Conservation (phyloP, 2,888 invertebrate genomes). For the Timema cristinae region DNA sequence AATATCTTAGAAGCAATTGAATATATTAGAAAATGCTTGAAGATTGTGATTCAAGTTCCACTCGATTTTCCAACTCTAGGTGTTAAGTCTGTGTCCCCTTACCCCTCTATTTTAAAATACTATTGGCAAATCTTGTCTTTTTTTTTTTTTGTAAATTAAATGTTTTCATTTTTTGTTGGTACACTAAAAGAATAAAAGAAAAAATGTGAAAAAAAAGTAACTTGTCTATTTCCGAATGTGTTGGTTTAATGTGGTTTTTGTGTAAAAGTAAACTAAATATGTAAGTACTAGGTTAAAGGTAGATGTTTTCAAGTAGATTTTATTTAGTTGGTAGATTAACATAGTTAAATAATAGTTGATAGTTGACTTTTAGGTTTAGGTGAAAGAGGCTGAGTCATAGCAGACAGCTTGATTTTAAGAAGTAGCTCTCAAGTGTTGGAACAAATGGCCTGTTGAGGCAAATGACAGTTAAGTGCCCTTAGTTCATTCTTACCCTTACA, state of each 20-base stretch:
- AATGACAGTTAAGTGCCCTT: constrained; percentile 31
- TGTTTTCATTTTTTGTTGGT: constrained; percentile 17
- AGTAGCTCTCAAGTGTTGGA: constrained; percentile 13
- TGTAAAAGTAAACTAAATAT: constrained; percentile 26
- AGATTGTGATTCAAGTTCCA: constrained; percentile 17
- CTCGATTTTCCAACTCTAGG: constrained; percentile 14
- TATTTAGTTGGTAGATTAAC: constrained; percentile 11
- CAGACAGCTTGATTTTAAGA: constrained; percentile 15
- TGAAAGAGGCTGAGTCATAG: constrained; percentile 32
- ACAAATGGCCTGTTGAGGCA: constrained; percentile 24
- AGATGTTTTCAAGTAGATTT: constrained; percentile 16
- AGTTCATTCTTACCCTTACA: constrained; percentile 27
- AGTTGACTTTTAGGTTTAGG: constrained; percentile 20
- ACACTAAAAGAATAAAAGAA: constrained; percentile 14
- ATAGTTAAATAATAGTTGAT: constrained; percentile 18
- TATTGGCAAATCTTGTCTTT: constrained; percentile 8
- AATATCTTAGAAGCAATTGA: too few species aligned
- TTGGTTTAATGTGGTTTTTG: constrained; percentile 28
- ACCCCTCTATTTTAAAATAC: not conserved
- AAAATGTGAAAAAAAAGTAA: constrained; percentile 20
- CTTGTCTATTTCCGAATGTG: constrained; percentile 28
- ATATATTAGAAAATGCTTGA: too few species aligned
- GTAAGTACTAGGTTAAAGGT: constrained; percentile 23
- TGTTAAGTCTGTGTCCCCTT: constrained; percentile 12
- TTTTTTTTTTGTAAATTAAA: constrained; percentile 19